Evolutionary conservation across 2,797 vertebrate species (phyloP).

Genomic region (Anguilla obscura): DNA sequence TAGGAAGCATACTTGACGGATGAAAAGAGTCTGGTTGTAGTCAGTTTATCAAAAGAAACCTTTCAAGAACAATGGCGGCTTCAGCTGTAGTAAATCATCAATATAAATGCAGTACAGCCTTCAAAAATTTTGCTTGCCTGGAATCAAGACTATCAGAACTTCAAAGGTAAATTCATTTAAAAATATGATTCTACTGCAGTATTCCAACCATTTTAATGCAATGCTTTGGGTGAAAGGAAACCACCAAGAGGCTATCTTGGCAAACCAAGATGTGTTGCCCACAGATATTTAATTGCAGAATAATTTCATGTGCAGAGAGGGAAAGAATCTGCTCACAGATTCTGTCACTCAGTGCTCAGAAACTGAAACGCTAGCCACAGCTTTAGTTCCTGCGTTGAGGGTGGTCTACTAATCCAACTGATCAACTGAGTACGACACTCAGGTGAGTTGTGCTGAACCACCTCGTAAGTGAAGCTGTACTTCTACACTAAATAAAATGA

Average conservation of each 20-base stretch:
- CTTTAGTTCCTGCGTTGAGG: conserved; percentile 2
- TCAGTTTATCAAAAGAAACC: background rate
- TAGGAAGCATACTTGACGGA: background rate
- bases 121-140: background rate
- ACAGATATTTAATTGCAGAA: conserved; percentile 62
- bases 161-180: background rate
- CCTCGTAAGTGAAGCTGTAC: background rate
- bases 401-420: background rate
- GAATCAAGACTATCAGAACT: background rate
- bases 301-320: conserved; percentile 36
- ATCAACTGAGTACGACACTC: background rate
- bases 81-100: background rate
- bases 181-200: background rate
- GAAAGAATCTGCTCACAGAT: conserved; percentile 36
- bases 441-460: background rate
- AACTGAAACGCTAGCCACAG: conserved; percentile 17
- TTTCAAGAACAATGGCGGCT: background rate
- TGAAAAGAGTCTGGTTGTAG: background rate
- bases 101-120: background rate
- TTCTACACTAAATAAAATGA: background rate
- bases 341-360: conserved; percentile 30
- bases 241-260: conserved; percentile 63
- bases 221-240: conserved; percentile 45
- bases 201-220: conserved; percentile 51
- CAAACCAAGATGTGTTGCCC: conserved; percentile 49